These are phyloP conservation scores for Antennarius maculatus DNA, from an alignment of 2,797 vertebrate species.

Conservation along the genomic window DNA sequence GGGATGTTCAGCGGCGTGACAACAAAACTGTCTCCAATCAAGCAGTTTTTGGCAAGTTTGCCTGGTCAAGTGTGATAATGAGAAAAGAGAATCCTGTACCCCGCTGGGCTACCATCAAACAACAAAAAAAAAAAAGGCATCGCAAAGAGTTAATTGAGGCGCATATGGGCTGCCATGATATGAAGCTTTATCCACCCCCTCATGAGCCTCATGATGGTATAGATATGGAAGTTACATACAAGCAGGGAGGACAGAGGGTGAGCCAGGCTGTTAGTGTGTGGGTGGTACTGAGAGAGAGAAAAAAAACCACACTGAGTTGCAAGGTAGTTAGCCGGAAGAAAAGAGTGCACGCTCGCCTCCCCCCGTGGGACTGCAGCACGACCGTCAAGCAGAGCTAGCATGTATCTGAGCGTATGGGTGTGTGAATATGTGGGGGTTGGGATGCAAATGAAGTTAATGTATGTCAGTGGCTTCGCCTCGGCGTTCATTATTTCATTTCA, in stretches of 20 bases:
- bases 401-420: slow-evolving; percentile 56
- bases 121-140: slow-evolving; percentile 16
- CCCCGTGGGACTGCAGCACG: slow-evolving; percentile 76
- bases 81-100: slow-evolving; percentile 12
- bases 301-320: slow-evolving; percentile 42
- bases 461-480: slow-evolving; percentile 33
- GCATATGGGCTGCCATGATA: slow-evolving; percentile 62
- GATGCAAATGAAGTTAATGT: slow-evolving; percentile 65
- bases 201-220: slow-evolving; percentile 61
- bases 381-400: slow-evolving; percentile 54
- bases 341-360: slow-evolving; percentile 65
- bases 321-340: slow-evolving; percentile 62
- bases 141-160: slow-evolving; percentile 49
- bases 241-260: slow-evolving; percentile 70
- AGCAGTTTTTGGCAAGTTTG: slow-evolving; percentile 11
- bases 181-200: slow-evolving; percentile 60
- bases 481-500: slow-evolving; percentile 16
- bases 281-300: slow-evolving; percentile 67
- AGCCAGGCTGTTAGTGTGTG: slow-evolving; percentile 79
- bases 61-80: slow-evolving; percentile 20
- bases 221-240: slow-evolving; percentile 65
- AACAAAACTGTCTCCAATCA: slow-evolving; percentile 14
- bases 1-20: slow-evolving; percentile 5
- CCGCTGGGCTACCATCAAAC: slow-evolving; percentile 17
- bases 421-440: slow-evolving; percentile 66